Evolutionary conservation across 2,113 vertebrate genomes (phyloP), one percentile per base, ranked within the genome.

Genomic region (Antechinus stuartii): DNA sequence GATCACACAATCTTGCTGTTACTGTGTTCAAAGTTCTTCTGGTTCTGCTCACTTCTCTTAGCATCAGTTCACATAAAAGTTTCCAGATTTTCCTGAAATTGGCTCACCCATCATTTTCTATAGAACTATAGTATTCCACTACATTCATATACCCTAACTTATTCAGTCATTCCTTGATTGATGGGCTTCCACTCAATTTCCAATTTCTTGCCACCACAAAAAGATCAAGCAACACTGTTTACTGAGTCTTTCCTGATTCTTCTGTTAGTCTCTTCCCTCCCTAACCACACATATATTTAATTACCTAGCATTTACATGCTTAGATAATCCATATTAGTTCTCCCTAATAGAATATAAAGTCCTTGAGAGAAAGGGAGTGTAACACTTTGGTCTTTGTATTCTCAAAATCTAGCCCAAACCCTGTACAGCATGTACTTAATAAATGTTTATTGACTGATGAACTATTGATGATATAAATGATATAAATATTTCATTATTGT

Each of bases 361-460:
- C 35, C 6, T n/a, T n/a, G 61, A 76, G 61, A 76, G 16, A 76
- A 19, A 35, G 30, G 61, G 61, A n/a, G 5, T n/a, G n/a, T 6
- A n/a, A 76, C 12, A 76, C 35, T 76, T 76, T 76, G n/a, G 61
- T 19, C 61, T n/a, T 19, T 76, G 12, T 26, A 76, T 76, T 76
- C 12, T 14, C 14, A 30, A 61, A 61, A 61, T 61, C 56, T 68
- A 89, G 9, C 53, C 90, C 16, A 93, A 49, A 24, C 19, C 23
- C 91, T 54, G 47, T 84, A 92, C 46, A 90, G 46, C 93, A 89
- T 95, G 54, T 52, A 95, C 53, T 53, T n/a, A 5, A 54, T 30
- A 92, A 49, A 93, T 95, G n/a, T 89, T 76, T 57, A 89, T 91
- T 57, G 55, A 90, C 2, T 76, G 61, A 35, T 3, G 11, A 68